Percentiles rank a stretch among this genome's conserved stretches.
phyloP scores from a whole-genome alignment of 2,888 invertebrate species.

The Drosophila aldrichi region DNA sequence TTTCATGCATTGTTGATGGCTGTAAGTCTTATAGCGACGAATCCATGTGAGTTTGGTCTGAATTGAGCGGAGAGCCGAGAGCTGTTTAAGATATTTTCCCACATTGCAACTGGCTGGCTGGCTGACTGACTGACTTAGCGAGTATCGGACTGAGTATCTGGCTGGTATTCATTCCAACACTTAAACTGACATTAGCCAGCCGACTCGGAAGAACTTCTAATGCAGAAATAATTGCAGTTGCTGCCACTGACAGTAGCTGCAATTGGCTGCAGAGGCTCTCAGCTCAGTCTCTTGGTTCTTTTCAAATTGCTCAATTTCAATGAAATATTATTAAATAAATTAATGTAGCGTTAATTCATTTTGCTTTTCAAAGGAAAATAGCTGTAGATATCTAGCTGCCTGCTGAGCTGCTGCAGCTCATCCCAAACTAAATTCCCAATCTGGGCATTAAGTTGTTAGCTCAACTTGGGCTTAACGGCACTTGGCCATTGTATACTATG shows the following conservation, averaged over 20 bases:
- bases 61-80: conserved; percentile 8
- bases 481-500: conserved; percentile 6
- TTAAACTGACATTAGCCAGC: conserved; percentile 78
- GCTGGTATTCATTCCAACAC: conserved; percentile 71
- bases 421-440: conserved; percentile 22
- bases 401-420: conserved; percentile 48
- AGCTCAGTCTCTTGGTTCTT: conserved; percentile 34
- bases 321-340: conserved; percentile 81
- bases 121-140: conserved; percentile 19
- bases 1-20: conserved; percentile 66
- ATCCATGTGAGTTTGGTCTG: conserved; percentile 26
- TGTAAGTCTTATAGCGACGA: conserved; percentile 7
- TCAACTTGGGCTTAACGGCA: conserved; percentile 44
- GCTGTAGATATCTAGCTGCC: conserved; percentile 50
- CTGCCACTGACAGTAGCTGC: conserved; percentile 46
- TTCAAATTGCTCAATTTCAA: conserved; percentile 78
- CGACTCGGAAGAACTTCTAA: conserved; percentile 64
- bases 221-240: conserved; percentile 79
- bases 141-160: conserved; percentile 15
- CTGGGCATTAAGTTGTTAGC: conserved; percentile 39
- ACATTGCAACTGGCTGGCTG: conserved; percentile 50
- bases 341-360: conserved; percentile 78
- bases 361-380: conserved; percentile 68
- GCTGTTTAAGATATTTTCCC: conserved; percentile 57
- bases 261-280: conserved; percentile 14